These are phyloP conservation scores for Conopomorpha cramerella DNA, from an alignment of 1,140 invertebrate genomes.

Conservation along the genomic window DNA sequence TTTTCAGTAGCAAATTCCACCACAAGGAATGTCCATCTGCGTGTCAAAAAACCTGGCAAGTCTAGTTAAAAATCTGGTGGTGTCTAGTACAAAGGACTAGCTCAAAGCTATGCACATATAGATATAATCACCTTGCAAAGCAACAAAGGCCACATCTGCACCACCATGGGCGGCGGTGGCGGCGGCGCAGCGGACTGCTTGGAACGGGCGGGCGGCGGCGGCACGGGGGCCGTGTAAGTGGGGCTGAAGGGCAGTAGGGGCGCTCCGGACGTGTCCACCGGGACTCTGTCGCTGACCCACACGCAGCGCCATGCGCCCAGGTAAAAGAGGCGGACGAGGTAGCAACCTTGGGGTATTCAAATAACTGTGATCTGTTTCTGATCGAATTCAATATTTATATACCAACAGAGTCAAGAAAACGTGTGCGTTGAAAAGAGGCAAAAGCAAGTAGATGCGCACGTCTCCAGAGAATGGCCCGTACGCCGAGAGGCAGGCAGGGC, in stretches of 20 bases:
- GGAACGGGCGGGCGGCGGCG: conserved; percentile 35
- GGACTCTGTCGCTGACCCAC: conserved; percentile 43
- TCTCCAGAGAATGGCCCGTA: no score
- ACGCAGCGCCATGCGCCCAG: conserved; percentile 42
- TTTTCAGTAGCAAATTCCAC: no score
- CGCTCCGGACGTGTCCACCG: conserved; percentile 28
- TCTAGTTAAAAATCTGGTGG: no score
- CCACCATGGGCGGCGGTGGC: conserved; percentile 1
- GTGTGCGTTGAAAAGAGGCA: no score
- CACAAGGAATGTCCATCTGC: no score
- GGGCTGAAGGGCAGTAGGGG: conserved; percentile 40
- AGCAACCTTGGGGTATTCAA: conserved; percentile 26
- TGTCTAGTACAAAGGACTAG: background rate
- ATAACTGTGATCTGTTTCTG: no score
- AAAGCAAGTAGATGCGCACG: no score
- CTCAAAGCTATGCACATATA: conserved; percentile 3
- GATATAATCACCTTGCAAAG: conserved; percentile 27
- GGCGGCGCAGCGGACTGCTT: conserved; percentile 10
- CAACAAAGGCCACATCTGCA: conserved; percentile 36
- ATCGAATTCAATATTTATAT: no score
- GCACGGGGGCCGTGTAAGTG: conserved; percentile 17
- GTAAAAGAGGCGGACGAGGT: conserved; percentile 39
- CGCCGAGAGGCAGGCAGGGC: no score
- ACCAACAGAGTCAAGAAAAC: no score
- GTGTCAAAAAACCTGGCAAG: no score